Evolutionary conservation across 2,113 vertebrate species (phyloP).

Genomic region (Rhinichthys klamathensis): DNA sequence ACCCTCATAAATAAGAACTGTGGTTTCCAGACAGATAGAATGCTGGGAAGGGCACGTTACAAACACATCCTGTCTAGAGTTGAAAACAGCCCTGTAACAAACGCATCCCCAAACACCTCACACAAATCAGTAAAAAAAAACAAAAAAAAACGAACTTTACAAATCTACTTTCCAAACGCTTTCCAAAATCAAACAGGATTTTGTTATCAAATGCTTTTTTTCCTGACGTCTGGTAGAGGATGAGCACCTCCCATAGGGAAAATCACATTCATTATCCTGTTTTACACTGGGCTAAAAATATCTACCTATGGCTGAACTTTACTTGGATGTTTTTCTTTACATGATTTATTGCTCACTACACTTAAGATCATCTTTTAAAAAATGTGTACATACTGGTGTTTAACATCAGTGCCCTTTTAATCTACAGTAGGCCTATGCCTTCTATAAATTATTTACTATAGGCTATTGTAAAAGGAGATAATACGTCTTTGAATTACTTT

Average conservation of each 20-base stretch:
- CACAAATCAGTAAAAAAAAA: slow-evolving; percentile 1
- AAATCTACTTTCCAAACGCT: slow-evolving; percentile 47
- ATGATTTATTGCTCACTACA: slow-evolving; percentile 52
- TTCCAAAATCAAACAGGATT: slow-evolving; percentile 19
- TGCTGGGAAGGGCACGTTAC: slow-evolving; percentile 65
- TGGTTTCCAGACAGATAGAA: slow-evolving; percentile 74
- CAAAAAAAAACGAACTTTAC: not conserved
- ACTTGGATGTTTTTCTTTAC: slow-evolving; percentile 61
- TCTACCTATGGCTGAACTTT: slow-evolving; percentile 55
- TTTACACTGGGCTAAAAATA: slow-evolving; percentile 71
- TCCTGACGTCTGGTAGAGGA: slow-evolving; percentile 49
- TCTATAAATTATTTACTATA: not conserved
- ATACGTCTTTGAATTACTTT: not conserved
- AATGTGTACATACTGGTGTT: slow-evolving; percentile 13
- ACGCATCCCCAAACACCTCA: slow-evolving; percentile 28
- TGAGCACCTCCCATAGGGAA: slow-evolving; percentile 62
- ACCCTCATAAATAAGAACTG: slow-evolving; percentile 77
- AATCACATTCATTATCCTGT: slow-evolving; percentile 71
- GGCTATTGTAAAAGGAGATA: not conserved
- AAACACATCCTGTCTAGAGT: slow-evolving; percentile 51
- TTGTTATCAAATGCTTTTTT: slow-evolving; percentile 57
- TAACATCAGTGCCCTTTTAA: slow-evolving; percentile 31
- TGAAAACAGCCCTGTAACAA: slow-evolving; percentile 19
- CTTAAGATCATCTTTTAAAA: slow-evolving; percentile 56
- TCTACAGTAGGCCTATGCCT: slow-evolving; percentile 11